Conservation (phyloP, 92 coral and sea anemone species). For the Palythoa grandis region DNA sequence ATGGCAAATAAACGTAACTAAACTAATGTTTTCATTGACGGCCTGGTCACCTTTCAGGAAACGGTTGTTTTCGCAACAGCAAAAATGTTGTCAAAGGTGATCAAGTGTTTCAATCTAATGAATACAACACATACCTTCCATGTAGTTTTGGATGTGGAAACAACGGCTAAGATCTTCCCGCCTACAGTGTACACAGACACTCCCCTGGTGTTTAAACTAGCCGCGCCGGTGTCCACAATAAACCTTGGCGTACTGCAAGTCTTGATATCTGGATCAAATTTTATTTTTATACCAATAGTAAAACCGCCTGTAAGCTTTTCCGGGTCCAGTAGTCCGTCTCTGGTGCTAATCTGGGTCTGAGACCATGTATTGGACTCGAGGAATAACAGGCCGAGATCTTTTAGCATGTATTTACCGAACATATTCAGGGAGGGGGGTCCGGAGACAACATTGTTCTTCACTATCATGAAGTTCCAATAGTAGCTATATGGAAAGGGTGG, state of each 20-base stretch:
- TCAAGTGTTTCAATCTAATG: too few relatives aligned
- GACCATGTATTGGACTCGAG: constrained; percentile 68
- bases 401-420: constrained; percentile 67
- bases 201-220: constrained; percentile 76
- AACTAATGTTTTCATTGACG: too few relatives aligned
- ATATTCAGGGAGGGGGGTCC: constrained; percentile 79
- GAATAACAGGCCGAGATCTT: constrained; percentile 80
- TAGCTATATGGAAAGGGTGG: constrained; percentile 90
- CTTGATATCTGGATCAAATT: constrained; percentile 62
- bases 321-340: constrained; percentile 80
- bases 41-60: too few relatives aligned
- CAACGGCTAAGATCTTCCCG: constrained; percentile 60
- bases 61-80: too few relatives aligned
- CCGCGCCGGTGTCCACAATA: constrained; percentile 86
- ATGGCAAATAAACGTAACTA: too few relatives aligned
- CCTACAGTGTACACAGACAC: constrained; percentile 78
- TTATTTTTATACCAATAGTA: constrained; percentile 85
- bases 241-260: constrained; percentile 72
- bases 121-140: constrained; percentile 72
- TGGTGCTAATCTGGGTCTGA: constrained; percentile 57
- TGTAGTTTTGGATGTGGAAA: constrained; percentile 62
- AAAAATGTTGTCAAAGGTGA: too few relatives aligned
- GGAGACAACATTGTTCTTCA: constrained; percentile 59
- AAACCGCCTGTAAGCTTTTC: constrained; percentile 72
- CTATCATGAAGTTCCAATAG: constrained; percentile 94